Conservation (phyloP, 2,113 vertebrate species). For the Aspiorhynchus laticeps region DNA sequence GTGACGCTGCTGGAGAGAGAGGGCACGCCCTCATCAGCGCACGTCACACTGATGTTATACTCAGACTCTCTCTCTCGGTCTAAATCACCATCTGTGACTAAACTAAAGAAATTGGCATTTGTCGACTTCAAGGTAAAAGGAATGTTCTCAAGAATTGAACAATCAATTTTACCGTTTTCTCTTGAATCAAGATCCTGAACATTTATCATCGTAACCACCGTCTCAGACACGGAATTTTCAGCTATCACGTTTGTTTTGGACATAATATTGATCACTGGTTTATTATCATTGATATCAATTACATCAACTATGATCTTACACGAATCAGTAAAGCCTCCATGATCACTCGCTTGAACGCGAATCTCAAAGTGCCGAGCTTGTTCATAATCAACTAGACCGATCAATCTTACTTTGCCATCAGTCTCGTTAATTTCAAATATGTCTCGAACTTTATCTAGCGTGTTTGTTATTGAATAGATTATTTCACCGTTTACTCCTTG, state of each 20-base stretch:
- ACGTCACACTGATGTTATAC: conserved; percentile 64
- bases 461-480: conserved; percentile 55
- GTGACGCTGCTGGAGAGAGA: conserved; percentile 64
- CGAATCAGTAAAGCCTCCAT: conserved; percentile 56
- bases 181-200: conserved; percentile 56
- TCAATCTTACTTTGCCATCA: conserved; percentile 64
- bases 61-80: conserved; percentile 54
- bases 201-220: conserved; percentile 56
- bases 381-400: conserved; percentile 65
- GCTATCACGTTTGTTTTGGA: conserved; percentile 54
- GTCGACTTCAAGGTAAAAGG: conserved; percentile 54
- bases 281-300: conserved; percentile 73
- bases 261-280: conserved; percentile 66
- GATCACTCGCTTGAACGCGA: conserved; percentile 68
- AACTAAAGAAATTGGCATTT: conserved; percentile 54
- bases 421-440: not conserved
- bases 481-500: conserved; percentile 68
- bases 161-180: conserved; percentile 54
- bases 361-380: conserved; percentile 54
- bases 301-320: conserved; percentile 69
- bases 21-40: conserved; percentile 61
- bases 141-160: conserved; percentile 36
- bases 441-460: not conserved
- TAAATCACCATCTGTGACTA: conserved; percentile 56
- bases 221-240: conserved; percentile 51